Base-by-base conservation (phyloP, 2,888 invertebrate genomes). In the Mesochorus sp. region DNA sequence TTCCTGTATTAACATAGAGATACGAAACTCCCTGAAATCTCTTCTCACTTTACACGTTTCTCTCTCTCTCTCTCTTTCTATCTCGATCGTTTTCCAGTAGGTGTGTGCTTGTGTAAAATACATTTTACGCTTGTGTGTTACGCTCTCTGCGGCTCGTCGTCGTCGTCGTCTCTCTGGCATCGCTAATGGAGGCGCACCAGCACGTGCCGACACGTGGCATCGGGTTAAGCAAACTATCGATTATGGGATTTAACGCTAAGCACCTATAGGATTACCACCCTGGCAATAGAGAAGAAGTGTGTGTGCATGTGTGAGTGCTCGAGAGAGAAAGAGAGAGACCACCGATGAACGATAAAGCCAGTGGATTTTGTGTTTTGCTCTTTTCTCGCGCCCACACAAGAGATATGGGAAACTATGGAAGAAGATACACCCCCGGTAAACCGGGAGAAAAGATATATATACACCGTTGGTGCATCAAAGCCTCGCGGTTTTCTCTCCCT, bases 171-270 rank as follows among this genome's bases (percentile, higher is more conserved):
- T n/a, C 64, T 51, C 73, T 73, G n/a, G n/a, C 62, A 68, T 74
- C 81, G 81, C 87, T 89, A 89, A 90, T 90, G 89, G 89, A 88
- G 85, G 81, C 81, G 81, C 80, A 77, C 76, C 76, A 83, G 85
- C 90, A 90, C 90, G 89, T 86, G 90, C 88, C 89, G 88, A 88
- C 90, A 88, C 90, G 90, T 89, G 89, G 87, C 89, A 76, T 83
- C 85, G 87, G 88, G 89, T 91, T 91, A 89, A 90, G 90, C 90
- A 91, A 91, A 91, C 91, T 90, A 91, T 91, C 90, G 91, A 91
- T 91, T 91, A 91, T 91, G 85, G 90, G 91, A 91, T 91, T 91
- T 91, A 86, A 90, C 90, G 90, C 87, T 90, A 88, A 90, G 90
- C 87, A 90, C 90, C 89, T 88, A 90, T 90, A 88, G 90, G 90